Percentiles rank a stretch among this genome's conserved stretches.
Evolutionary conservation across 2,113 vertebrate species (phyloP).

Genomic region (Mus pahari): DNA sequence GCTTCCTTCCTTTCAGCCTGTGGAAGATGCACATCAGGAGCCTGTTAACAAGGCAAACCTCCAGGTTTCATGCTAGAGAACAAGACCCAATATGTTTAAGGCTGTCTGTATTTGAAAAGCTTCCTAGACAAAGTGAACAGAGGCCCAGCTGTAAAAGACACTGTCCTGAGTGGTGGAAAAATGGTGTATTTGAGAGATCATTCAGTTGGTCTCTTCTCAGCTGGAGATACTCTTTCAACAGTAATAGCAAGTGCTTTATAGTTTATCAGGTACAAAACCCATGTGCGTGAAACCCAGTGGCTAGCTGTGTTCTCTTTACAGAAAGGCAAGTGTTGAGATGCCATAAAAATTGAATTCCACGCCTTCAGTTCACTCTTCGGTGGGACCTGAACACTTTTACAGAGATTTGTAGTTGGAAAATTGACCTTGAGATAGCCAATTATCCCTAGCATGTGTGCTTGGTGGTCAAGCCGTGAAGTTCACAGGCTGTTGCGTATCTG

Average conservation of each 20-base stretch:
- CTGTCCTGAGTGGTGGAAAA: background rate
- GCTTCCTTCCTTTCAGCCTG: background rate
- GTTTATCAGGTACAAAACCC: background rate
- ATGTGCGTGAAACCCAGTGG: background rate
- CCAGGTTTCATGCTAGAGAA: background rate
- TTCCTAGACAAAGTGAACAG: background rate
- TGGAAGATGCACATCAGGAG: rapidly evolving
- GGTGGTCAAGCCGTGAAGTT: constrained; percentile 8
- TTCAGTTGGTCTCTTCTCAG: background rate
- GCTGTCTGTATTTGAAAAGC: background rate
- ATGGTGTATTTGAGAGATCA: background rate
- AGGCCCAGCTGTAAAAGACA: background rate
- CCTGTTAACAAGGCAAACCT: background rate
- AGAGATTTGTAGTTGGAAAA: background rate
- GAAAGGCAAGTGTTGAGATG: background rate
- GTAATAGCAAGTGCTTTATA: background rate
- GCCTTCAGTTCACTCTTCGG: background rate
- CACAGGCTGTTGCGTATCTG: constrained; percentile 51
- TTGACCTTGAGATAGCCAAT: background rate
- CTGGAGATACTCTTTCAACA: background rate
- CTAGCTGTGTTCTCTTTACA: background rate
- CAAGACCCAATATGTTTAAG: background rate
- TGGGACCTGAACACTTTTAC: background rate
- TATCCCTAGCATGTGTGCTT: background rate
- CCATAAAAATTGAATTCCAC: background rate